Conservation (phyloP, 1,140 invertebrate species). For the Papilio helenus region DNA sequence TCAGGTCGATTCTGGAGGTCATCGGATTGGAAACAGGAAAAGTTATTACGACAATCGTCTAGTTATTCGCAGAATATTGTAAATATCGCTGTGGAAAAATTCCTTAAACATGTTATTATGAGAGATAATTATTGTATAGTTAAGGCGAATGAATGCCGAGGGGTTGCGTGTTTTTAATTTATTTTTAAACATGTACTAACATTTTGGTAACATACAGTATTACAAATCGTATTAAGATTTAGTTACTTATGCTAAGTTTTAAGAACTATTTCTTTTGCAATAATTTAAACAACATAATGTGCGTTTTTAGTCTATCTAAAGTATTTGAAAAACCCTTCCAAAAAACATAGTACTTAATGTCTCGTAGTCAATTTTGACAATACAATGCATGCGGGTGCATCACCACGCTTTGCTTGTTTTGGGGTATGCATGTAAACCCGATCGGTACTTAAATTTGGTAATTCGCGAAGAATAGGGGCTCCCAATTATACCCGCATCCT, state of each 20-base stretch:
- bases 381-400: slow-evolving; percentile 4
- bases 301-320: background rate
- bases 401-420: background rate
- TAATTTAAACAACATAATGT: too few species aligned
- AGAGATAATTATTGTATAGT: background rate
- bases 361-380: background rate
- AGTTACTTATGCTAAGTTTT: too few species aligned
- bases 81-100: slow-evolving; percentile 14
- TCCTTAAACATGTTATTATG: slow-evolving; percentile 14
- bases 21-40: slow-evolving; percentile 16
- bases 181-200: too few species aligned
- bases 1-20: background rate
- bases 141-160: background rate
- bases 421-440: slow-evolving; percentile 1
- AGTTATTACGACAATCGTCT: background rate
- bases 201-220: too few species aligned
- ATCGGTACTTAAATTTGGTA: slow-evolving; percentile 16
- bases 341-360: background rate
- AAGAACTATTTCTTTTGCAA: too few species aligned
- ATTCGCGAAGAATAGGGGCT: slow-evolving; percentile 18
- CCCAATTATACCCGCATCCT: slow-evolving; percentile 20
- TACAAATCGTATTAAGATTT: too few species aligned
- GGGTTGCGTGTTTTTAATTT: background rate
- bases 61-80: slow-evolving; percentile 12
- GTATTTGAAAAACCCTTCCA: background rate